phyloP scores from a whole-genome alignment of 2,113 vertebrate species.

The Onychorhynchus coronatus region DNA sequence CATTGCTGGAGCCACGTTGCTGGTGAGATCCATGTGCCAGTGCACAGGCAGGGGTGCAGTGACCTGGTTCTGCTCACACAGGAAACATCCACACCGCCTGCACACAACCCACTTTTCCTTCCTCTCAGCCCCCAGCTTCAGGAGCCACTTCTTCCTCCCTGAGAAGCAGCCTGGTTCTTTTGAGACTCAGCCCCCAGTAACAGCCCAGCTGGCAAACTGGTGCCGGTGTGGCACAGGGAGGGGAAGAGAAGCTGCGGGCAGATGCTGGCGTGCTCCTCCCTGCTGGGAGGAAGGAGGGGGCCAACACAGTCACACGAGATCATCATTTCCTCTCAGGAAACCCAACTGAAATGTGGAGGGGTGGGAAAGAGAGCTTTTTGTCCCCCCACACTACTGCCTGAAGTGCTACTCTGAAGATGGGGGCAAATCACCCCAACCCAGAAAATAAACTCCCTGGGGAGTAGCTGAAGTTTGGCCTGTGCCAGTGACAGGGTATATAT shows the following conservation, averaged over 20 bases:
- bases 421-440: not conserved
- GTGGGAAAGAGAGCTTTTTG: not conserved
- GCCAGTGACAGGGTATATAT: not conserved
- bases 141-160: not conserved
- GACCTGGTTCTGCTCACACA: fast-evolving
- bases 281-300: not conserved
- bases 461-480: not conserved
- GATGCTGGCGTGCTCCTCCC: not conserved
- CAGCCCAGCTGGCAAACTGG: not conserved
- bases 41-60: not conserved
- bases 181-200: not conserved
- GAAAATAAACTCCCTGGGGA: not conserved
- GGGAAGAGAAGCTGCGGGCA: not conserved
- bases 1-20: fast-evolving
- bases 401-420: not conserved
- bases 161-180: not conserved
- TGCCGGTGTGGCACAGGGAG: not conserved
- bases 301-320: not conserved
- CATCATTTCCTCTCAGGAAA: conserved; percentile 55
- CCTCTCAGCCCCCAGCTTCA: not conserved
- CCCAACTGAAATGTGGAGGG: not conserved
- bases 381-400: not conserved
- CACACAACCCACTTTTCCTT: not conserved
- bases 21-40: fast-evolving
- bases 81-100: not conserved